These are phyloP conservation scores for Drosophila borborema DNA, from an alignment of 2,888 invertebrate genomes.

Conservation along the genomic window DNA sequence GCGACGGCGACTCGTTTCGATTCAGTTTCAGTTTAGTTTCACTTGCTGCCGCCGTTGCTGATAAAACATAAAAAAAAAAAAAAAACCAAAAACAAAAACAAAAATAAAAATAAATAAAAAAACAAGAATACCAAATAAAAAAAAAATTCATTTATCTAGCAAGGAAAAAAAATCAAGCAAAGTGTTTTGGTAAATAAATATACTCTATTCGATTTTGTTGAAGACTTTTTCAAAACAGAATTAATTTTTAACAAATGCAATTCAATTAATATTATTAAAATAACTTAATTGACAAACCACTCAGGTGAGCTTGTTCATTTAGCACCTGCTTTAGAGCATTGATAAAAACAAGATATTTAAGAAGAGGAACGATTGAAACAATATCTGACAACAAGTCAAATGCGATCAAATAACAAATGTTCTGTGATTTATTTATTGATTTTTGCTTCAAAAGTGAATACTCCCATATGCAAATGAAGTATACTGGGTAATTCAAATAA, in stretches of 20 bases:
- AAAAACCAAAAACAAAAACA: conserved; percentile 29
- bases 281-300: neutral
- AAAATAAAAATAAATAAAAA: conserved; percentile 23
- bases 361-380: neutral
- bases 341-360: neutral
- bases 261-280: conserved; percentile 3
- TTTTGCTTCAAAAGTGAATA: neutral
- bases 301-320: conserved; percentile 1
- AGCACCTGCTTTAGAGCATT: conserved; percentile 4
- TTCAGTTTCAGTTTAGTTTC: conserved; percentile 66
- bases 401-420: conserved; percentile 5
- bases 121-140: neutral
- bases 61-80: conserved; percentile 44
- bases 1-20: conserved; percentile 60
- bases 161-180: conserved; percentile 6
- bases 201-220: conserved; percentile 25
- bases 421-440: conserved; percentile 3
- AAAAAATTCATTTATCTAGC: conserved; percentile 30
- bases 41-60: conserved; percentile 70
- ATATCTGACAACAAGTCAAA: neutral
- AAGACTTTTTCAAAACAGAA: neutral
- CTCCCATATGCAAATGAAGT: neutral
- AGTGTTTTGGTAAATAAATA: conserved; percentile 19
- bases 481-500: neutral
- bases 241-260: neutral